Percentiles rank a stretch among this genome's conserved stretches.
These are phyloP conservation scores for Andrena flavipes DNA, from an alignment of 2,888 invertebrate genomes.

Conservation along the genomic window DNA sequence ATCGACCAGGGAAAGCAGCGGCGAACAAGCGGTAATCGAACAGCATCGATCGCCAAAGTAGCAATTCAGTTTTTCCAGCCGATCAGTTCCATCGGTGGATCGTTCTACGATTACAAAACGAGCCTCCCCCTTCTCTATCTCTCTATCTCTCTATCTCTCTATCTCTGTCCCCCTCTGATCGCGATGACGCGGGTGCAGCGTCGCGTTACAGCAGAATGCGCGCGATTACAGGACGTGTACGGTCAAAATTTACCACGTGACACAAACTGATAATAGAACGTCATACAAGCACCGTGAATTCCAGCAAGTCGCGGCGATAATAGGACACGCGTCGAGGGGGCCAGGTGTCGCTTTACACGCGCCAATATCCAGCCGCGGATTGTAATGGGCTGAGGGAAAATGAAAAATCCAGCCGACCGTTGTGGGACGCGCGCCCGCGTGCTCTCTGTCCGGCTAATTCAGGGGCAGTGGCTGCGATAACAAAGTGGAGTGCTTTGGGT, in stretches of 20 bases:
- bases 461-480: background rate
- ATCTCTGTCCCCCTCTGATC: background rate
- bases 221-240: constrained; percentile 37
- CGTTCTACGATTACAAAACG: constrained; percentile 45
- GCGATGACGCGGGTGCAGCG: background rate
- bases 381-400: background rate
- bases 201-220: constrained; percentile 42
- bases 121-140: too few relatives aligned
- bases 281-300: constrained; percentile 37
- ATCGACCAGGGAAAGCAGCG: background rate
- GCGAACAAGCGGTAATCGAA: background rate
- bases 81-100: constrained; percentile 27
- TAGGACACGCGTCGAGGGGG: constrained; percentile 13
- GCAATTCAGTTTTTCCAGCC: constrained; percentile 11
- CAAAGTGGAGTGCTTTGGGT: background rate
- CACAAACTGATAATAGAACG: constrained; percentile 50
- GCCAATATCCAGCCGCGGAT: constrained; percentile 8
- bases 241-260: constrained; percentile 40
- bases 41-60: background rate
- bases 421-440: background rate
- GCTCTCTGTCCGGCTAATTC: background rate
- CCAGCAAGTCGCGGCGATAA: constrained; percentile 37
- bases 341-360: constrained; percentile 42
- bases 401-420: background rate
- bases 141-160: too few relatives aligned